Base-by-base conservation (phyloP, 2,797 vertebrate species). In the Fundulus diaphanus region DNA sequence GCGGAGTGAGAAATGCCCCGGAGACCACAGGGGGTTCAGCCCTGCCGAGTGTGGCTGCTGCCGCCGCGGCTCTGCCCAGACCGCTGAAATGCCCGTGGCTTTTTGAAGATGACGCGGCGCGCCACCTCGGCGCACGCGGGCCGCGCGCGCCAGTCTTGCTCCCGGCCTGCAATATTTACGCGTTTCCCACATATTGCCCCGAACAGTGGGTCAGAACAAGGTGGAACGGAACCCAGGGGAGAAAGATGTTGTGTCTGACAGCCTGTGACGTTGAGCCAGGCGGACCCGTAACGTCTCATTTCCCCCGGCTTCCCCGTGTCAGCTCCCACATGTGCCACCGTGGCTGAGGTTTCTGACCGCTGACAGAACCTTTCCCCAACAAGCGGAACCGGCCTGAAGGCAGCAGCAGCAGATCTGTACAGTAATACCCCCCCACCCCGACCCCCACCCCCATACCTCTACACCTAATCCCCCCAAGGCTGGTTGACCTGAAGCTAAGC, bases 341-440 rank as follows among this genome's bases (percentile, higher is more conserved):
- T 73, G 86, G 88, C 87, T 90, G 85, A 85, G 89, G 90, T 90
- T 92, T 90, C 74, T 90, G 85, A 89, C 92, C 90, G 85, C 88
- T 73, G 75, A 87, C 86, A 80, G 61, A 77, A 86, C 88, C 88
- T 90, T 90, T 75, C n/a, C 82, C 79, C 82, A 74, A 74, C 76
- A 51, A 74, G 71, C 54, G 72, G 72, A 85, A 79, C 70, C 80
- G 63, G 85, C 76, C 79, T 70, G 71, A 80, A 82, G 81, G 85
- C 83, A 85, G 85, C 84, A 76, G 66, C 74, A 77, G 70, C 70
- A 92, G 85, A 90, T 84, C 61, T 46, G 88, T 83, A 84, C 57
- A 81, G 86, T 87, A 88, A 87, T 74, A 90, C 84, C 94, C 86
- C 66, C 82, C 80, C 76, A 31, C 61, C 77, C 65, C 12, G 68